phyloP scores from a whole-genome alignment of 2,113 vertebrate species.

The Alaudala cheleensis region DNA sequence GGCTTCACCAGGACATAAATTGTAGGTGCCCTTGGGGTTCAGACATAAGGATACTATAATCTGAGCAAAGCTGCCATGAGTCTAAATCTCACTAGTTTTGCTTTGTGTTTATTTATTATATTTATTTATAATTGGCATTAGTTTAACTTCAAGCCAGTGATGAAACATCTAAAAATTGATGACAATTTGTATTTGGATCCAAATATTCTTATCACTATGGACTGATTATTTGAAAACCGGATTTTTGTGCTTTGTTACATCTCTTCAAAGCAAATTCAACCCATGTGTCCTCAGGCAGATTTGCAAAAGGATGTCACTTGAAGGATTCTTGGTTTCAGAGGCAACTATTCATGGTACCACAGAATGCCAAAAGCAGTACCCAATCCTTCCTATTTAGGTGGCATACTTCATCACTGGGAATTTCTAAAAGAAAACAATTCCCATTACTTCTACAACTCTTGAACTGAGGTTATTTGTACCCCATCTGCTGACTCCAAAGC shows the following conservation, averaged over 20 bases:
- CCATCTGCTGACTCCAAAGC: neutral
- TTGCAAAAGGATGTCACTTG: slow-evolving; percentile 27
- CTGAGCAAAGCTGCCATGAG: neutral
- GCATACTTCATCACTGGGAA: neutral
- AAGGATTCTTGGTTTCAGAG: slow-evolving; percentile 25
- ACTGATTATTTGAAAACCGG: neutral
- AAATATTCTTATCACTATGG: neutral
- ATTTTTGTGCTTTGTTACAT: slow-evolving; percentile 32
- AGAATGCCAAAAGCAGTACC: neutral
- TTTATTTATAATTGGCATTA: no score
- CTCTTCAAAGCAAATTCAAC: slow-evolving; percentile 9
- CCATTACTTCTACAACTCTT: neutral
- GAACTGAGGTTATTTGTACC: neutral
- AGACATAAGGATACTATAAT: neutral
- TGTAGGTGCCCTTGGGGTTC: neutral
- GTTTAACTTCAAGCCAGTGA: neutral
- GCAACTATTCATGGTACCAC: neutral
- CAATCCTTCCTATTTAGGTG: neutral
- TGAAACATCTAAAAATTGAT: neutral
- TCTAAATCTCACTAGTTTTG: neutral
- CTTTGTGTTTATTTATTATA: neutral
- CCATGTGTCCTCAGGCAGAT: neutral
- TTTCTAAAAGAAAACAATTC: slow-evolving; percentile 23
- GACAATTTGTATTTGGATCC: neutral
- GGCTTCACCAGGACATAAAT: neutral